Conservation (phyloP, 2,888 invertebrate genomes). For the Tenthredo amoena region DNA sequence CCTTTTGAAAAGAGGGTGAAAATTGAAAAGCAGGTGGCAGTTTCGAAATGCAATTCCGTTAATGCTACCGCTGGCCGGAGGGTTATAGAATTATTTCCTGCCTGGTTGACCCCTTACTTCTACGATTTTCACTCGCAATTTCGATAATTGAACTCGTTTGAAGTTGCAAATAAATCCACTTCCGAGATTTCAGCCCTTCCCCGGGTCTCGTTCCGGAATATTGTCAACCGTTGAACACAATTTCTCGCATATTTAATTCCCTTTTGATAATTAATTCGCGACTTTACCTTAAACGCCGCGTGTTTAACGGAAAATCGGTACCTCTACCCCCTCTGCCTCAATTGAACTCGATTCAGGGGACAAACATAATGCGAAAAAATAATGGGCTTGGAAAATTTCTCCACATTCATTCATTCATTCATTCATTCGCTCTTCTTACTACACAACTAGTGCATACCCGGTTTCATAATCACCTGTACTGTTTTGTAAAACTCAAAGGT, state of each 20-base stretch:
- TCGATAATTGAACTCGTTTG: constrained; percentile 33
- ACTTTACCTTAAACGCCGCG: background rate
- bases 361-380: background rate
- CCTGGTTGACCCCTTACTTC: constrained; percentile 23
- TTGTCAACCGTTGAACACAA: background rate
- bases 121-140: constrained; percentile 22
- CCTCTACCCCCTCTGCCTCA: too few species aligned
- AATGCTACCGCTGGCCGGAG: constrained; percentile 8
- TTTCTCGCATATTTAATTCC: background rate
- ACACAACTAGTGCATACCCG: background rate
- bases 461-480: constrained; percentile 20
- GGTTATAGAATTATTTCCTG: constrained; percentile 32
- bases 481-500: constrained; percentile 81
- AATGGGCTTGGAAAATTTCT: background rate
- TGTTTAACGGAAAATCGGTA: background rate
- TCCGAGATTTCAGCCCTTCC: background rate
- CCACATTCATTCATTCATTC: background rate
- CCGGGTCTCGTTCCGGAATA: background rate
- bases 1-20: constrained; percentile 7
- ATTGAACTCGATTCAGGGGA: background rate
- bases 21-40: constrained; percentile 21
- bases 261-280: background rate
- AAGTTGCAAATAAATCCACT: constrained; percentile 1
- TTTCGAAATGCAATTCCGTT: constrained; percentile 36
- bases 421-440: constrained; percentile 12